phyloP scores from a whole-genome alignment of 2,888 invertebrate species.

The Harpalus rubripes region DNA sequence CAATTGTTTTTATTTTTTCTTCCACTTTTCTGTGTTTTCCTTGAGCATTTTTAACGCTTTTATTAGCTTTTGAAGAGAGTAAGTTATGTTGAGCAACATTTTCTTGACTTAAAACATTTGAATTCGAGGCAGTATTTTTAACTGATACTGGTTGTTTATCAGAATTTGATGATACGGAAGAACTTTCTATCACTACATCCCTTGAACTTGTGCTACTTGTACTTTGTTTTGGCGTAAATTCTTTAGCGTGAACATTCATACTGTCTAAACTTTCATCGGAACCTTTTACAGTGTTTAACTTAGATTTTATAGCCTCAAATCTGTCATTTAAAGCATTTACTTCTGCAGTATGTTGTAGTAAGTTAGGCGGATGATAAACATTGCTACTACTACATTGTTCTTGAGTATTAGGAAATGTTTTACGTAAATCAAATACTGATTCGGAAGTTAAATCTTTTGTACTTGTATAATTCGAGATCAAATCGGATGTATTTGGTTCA shows the following conservation, averaged over 20 bases:
- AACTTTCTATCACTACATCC: not conserved
- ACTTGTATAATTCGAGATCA: not conserved
- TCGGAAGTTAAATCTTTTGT: constrained; percentile 9
- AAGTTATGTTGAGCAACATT: constrained; percentile 3
- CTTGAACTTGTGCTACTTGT: not conserved
- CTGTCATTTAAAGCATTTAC: not conserved
- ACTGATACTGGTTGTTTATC: constrained; percentile 6
- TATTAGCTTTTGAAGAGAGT: constrained; percentile 2
- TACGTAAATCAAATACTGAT: not conserved
- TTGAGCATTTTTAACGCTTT: not conserved
- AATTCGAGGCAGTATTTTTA: not conserved
- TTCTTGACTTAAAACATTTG: not conserved
- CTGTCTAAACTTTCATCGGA: not conserved
- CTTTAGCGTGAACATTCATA: constrained; percentile 5
- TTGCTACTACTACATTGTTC: not conserved
- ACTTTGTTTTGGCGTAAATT: constrained; percentile 4
- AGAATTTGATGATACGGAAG: not conserved
- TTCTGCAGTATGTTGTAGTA: not conserved
- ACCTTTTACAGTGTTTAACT: not conserved
- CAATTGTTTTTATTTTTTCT: not conserved
- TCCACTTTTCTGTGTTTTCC: not conserved
- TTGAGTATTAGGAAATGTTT: not conserved
- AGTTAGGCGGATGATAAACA: not conserved
- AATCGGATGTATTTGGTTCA: not conserved
- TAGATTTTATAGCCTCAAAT: not conserved